Evolutionary conservation across 2,797 vertebrate species (phyloP).

Genomic region (Glossophaga mutica): DNA sequence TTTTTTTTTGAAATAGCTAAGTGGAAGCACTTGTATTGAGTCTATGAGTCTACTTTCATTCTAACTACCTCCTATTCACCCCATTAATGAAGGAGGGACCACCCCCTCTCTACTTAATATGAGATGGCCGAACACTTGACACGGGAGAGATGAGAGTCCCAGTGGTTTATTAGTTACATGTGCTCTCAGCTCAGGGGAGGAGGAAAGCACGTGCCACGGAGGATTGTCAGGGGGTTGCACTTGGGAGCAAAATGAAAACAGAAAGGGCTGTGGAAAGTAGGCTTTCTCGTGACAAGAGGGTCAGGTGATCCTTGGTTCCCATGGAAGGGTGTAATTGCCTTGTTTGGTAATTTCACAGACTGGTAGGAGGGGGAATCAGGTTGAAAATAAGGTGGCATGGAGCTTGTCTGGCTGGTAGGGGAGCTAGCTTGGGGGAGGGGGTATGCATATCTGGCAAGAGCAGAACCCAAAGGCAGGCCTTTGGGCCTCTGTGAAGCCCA

Average conservation of each 20-base stretch:
- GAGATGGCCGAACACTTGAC: not conserved
- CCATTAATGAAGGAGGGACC: not conserved
- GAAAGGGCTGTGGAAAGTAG: not conserved
- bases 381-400: not conserved
- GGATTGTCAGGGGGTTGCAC: not conserved
- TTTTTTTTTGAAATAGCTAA: not conserved
- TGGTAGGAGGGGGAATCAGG: not conserved
- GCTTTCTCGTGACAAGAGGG: not conserved
- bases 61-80: not conserved
- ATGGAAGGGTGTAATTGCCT: not conserved
- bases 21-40: not conserved
- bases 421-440: not conserved
- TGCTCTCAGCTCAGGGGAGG: not conserved
- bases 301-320: not conserved
- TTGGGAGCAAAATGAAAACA: not conserved
- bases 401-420: not conserved
- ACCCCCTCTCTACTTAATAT: not conserved
- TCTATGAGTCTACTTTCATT: not conserved
- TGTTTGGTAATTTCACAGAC: not conserved
- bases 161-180: not conserved
- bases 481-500: not conserved
- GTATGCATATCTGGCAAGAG: not conserved
- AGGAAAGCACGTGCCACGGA: fast-evolving
- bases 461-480: not conserved
- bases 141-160: not conserved